phyloP scores from a whole-genome alignment of 1,140 invertebrate genomes.

The Nomia melanderi region DNA sequence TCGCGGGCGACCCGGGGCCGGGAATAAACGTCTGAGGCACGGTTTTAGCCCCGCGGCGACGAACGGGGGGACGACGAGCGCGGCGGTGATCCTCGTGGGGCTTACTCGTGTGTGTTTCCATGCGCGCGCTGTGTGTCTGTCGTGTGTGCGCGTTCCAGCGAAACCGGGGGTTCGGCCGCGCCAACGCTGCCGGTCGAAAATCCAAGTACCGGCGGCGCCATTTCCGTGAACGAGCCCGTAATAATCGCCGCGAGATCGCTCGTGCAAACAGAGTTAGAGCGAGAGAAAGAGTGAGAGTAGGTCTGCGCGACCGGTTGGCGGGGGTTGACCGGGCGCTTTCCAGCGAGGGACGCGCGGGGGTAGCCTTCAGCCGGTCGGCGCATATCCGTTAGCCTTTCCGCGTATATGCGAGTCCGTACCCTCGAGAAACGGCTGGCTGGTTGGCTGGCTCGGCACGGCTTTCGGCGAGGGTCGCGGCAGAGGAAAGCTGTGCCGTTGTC shows the following conservation, averaged over 20 bases:
- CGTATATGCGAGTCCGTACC: conserved; percentile 11
- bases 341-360: background rate
- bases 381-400: conserved; percentile 50
- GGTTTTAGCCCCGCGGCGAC: too few relatives aligned
- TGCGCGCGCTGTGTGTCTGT: too few relatives aligned
- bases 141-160: background rate
- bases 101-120: too few relatives aligned
- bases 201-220: conserved; percentile 27
- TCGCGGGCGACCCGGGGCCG: too few relatives aligned
- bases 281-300: too few relatives aligned
- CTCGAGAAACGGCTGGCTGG: conserved; percentile 7
- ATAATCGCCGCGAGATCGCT: conserved; percentile 50
- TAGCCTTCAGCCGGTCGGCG: conserved; percentile 25
- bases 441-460: too few relatives aligned
- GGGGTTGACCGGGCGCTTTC: too few relatives aligned
- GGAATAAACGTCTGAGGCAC: too few relatives aligned
- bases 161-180: background rate
- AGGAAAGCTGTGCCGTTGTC: background rate
- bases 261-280: conserved; percentile 34
- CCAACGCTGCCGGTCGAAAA: conserved; percentile 20
- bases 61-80: too few relatives aligned
- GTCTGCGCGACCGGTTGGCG: too few relatives aligned
- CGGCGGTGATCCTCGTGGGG: too few relatives aligned
- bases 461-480: background rate
- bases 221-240: conserved; percentile 46